phyloP scores from a whole-genome alignment of 2,113 vertebrate genomes.

The Syngnathus floridae region DNA sequence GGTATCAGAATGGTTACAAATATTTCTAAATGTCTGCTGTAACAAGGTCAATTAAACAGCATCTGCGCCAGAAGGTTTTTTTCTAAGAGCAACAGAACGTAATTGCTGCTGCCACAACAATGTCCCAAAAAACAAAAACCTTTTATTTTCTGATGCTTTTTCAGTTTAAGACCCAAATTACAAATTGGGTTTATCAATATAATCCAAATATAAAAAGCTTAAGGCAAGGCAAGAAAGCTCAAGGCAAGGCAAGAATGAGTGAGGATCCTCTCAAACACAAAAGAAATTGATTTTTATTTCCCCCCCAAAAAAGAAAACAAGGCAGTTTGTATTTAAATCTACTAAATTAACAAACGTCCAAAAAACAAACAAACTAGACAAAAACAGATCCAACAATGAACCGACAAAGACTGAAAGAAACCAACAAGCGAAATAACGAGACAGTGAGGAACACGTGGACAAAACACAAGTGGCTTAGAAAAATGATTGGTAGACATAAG shows the following conservation, averaged over 20 bases:
- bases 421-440: too few species aligned
- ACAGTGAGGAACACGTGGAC: too few species aligned
- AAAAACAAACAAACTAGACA: not conserved
- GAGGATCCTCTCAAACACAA: too few species aligned
- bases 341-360: not conserved
- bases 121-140: not conserved
- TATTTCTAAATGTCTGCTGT: not conserved
- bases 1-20: not conserved
- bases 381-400: too few species aligned
- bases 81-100: not conserved
- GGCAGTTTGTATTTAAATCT: not conserved
- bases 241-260: too few species aligned
- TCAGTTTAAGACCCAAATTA: not conserved
- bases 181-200: not conserved
- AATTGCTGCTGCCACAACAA: not conserved
- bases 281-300: too few species aligned
- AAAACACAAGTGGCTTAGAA: too few species aligned
- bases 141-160: not conserved
- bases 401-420: too few species aligned
- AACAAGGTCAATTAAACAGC: slow-evolving; percentile 1
- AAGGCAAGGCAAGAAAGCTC: too few species aligned
- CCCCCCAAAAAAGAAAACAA: too few species aligned
- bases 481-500: too few species aligned
- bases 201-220: not conserved
- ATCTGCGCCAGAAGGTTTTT: slow-evolving; percentile 2